Evolutionary conservation across 2,888 invertebrate genomes (phyloP).

Genomic region (Volucella zonaria): DNA sequence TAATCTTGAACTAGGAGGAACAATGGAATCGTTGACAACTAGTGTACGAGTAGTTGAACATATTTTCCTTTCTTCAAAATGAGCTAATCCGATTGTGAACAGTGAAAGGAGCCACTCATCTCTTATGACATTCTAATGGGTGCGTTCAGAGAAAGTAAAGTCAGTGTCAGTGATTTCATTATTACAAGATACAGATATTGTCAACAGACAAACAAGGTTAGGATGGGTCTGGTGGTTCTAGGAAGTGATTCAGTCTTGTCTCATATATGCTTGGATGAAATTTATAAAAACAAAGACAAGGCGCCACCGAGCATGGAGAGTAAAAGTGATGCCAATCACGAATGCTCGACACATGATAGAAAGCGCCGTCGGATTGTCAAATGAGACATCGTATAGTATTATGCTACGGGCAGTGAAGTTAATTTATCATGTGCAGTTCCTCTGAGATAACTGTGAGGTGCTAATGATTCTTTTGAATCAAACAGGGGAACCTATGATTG

Average conservation of each 20-base stretch:
- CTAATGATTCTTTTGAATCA: constrained; percentile 38
- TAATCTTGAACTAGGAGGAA: constrained; percentile 17
- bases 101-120: constrained; percentile 58
- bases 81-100: constrained; percentile 49
- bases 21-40: constrained; percentile 20
- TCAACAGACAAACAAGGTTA: background rate
- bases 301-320: constrained; percentile 22
- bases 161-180: constrained; percentile 8
- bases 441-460: constrained; percentile 32
- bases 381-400: background rate
- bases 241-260: constrained; percentile 40
- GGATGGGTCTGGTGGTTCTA: constrained; percentile 19
- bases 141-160: constrained; percentile 53
- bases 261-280: background rate
- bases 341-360: constrained; percentile 43
- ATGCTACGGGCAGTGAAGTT: constrained; percentile 13
- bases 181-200: background rate
- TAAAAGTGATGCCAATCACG: constrained; percentile 61
- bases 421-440: constrained; percentile 48
- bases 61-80: constrained; percentile 41
- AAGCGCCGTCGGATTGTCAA: background rate
- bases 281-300: background rate
- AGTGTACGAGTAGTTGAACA: background rate
- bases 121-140: constrained; percentile 34
- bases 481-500: background rate